Base-by-base conservation (phyloP, 1,140 invertebrate species). In the Drosophila oshimai region DNA sequence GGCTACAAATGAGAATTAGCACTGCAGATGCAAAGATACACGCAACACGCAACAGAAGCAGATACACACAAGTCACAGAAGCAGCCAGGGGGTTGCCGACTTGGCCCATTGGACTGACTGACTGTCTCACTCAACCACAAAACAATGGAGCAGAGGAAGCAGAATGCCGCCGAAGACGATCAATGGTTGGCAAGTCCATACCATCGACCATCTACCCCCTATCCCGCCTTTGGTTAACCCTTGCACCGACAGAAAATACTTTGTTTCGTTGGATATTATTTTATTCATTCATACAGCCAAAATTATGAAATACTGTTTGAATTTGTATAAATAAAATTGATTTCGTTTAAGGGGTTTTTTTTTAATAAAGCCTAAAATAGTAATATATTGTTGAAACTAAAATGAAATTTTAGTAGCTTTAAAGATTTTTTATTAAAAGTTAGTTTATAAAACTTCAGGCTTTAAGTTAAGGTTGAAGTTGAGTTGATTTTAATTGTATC, bases 131-230 rank as follows among this genome's bases (percentile, higher is more conserved):
- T 86, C 81, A 87, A 87, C 83, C 83, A 88, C 81, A 87, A 81
- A 70, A 88, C 73, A 87, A 87, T 77, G 83, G 64, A 81, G 86
- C 68, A 57, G 69, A 87, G 81, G 81, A 87, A 86, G 81, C 81
- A 86, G 77, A 81, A 67, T 46, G 68, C 53, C 60, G 69, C 39
- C 70, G 60, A 72, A 86, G 75, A 80, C 81, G 80, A 86, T 86
- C 81, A 86, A 88, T 87, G 83, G 69, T 74, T 49, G 62, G 18
- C 53, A 55, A 74, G 69, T 36, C 57, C 46, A 18, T 10, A 29
- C 12, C 51, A 24, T 34, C 33, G 41, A 33, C 20, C 49, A 24
- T 34, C 33, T 47, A 33, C 20, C 49, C 57, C 44, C 37, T 12
- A 31, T 15, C 36, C 55, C 55, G 28, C 44, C 28, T 26, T 7